These are phyloP conservation scores for Corticium candelabrum DNA, from an alignment of 37 sponge, comb jelly and placozoan species.

Conservation along the genomic window DNA sequence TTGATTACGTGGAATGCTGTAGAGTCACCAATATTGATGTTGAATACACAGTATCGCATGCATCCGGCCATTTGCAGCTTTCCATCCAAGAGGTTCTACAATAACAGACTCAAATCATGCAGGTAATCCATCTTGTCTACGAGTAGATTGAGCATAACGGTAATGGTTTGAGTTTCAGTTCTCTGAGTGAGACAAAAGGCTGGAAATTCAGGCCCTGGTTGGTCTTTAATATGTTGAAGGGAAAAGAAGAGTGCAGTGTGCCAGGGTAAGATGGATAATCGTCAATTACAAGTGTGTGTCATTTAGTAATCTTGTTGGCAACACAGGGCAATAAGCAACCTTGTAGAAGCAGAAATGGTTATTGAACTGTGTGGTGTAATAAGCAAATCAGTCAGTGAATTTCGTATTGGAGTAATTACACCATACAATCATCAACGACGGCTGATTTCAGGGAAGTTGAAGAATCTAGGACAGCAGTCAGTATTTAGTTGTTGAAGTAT, in stretches of 20 bases:
- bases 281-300: too few species aligned
- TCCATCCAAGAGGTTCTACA: slow-evolving; percentile 61
- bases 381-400: neutral
- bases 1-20: neutral
- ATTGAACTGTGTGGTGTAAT: slow-evolving; percentile 18
- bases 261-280: slow-evolving; percentile 16
- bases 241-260: slow-evolving; percentile 5
- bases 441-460: neutral
- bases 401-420: slow-evolving; percentile 58
- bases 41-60: slow-evolving; percentile 70
- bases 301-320: too few species aligned
- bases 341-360: slow-evolving; percentile 28
- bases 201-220: slow-evolving; percentile 8
- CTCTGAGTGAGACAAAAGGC: neutral
- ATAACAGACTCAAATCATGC: slow-evolving; percentile 24
- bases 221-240: slow-evolving; percentile 2
- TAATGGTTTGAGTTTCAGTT: too few species aligned
- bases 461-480: neutral
- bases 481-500: slow-evolving; percentile 1
- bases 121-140: slow-evolving; percentile 22
- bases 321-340: slow-evolving; percentile 43
- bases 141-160: too few species aligned
- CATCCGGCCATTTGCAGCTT: slow-evolving; percentile 60
- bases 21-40: slow-evolving; percentile 50
- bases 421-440: slow-evolving; percentile 55